phyloP scores from a whole-genome alignment of 2,797 vertebrate genomes.

The Tenualosa thibaudeaui region DNA sequence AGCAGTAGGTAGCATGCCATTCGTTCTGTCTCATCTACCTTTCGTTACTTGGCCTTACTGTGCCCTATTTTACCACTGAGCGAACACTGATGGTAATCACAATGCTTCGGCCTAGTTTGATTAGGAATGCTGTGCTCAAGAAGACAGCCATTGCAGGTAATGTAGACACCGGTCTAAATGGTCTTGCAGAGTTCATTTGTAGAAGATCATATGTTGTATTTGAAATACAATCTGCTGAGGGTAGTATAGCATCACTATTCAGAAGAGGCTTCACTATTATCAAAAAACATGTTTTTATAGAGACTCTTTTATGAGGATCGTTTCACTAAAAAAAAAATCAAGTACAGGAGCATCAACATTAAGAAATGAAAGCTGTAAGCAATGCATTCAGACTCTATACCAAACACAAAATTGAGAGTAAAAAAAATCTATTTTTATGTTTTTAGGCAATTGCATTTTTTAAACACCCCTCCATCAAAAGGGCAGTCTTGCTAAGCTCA shows the following conservation, averaged over 20 bases:
- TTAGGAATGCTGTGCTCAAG: not conserved
- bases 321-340: not conserved
- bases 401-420: not conserved
- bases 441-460: conserved; percentile 42
- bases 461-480: conserved; percentile 34
- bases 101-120: not conserved
- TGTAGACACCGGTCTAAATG: not conserved
- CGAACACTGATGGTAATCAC: not conserved
- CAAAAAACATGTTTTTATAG: not conserved
- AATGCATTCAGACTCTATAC: not conserved
- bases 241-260: not conserved
- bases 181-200: not conserved
- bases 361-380: not conserved
- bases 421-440: conserved; percentile 48
- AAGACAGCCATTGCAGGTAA: not conserved
- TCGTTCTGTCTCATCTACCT: conserved; percentile 26
- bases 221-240: not conserved
- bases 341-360: not conserved
- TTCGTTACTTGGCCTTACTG: conserved; percentile 12
- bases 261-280: not conserved
- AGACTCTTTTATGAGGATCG: not conserved
- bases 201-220: not conserved
- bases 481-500: conserved; percentile 31
- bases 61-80: conserved; percentile 22
- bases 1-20: conserved; percentile 44